phyloP scores from a whole-genome alignment of 2,888 invertebrate species.

The Sclerodermus sp. region DNA sequence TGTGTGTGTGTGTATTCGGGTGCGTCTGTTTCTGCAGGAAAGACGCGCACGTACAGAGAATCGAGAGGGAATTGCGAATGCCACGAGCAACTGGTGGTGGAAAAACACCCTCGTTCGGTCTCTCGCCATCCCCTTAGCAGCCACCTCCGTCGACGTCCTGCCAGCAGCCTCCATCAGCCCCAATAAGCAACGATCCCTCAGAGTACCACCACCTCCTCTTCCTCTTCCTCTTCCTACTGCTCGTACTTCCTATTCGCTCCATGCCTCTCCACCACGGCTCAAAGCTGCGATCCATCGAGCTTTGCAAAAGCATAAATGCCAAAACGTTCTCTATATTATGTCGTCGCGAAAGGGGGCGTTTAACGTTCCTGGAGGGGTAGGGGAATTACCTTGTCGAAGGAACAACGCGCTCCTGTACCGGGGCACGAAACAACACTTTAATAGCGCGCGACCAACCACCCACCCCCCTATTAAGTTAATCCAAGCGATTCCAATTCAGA shows the following conservation, averaged over 20 bases:
- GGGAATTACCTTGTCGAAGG: neutral
- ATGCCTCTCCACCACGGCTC: conserved; percentile 29
- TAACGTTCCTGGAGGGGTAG: too few species aligned
- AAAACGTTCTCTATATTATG: conserved; percentile 23
- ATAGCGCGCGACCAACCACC: too few species aligned
- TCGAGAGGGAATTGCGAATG: conserved; percentile 36
- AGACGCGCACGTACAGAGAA: conserved; percentile 13
- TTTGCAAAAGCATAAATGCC: conserved; percentile 51
- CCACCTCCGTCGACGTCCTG: conserved; percentile 27
- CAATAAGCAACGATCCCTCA: conserved; percentile 30
- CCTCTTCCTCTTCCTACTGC: conserved; percentile 13
- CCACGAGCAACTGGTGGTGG: conserved; percentile 58
- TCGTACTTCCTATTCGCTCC: conserved; percentile 11
- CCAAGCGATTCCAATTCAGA: too few species aligned
- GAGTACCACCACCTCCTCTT: conserved; percentile 29
- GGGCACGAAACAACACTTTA: too few species aligned
- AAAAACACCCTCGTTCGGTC: conserved; percentile 57
- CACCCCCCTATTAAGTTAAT: too few species aligned
- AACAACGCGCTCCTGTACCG: neutral
- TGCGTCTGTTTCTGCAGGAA: too few species aligned
- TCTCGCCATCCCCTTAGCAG: conserved; percentile 46
- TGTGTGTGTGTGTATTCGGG: too few species aligned
- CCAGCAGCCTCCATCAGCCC: conserved; percentile 27
- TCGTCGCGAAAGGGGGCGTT: neutral
- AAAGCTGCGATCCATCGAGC: conserved; percentile 46